Evolutionary conservation across 2,888 invertebrate genomes (phyloP).

Genomic region (Amiota mariae): DNA sequence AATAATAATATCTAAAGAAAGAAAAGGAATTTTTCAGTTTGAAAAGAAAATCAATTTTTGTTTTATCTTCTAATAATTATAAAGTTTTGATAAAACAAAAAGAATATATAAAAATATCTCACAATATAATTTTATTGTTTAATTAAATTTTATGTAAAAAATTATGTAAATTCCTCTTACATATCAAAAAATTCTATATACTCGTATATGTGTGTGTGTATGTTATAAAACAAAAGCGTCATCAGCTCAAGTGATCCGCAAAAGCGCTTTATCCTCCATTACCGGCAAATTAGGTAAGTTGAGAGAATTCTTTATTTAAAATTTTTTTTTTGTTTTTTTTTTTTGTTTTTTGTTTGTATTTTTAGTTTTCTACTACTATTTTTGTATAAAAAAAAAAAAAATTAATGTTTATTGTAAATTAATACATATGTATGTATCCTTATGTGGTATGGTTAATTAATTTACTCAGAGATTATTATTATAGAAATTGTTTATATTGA

Average conservation of each 20-base stretch:
- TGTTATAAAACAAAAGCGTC: conserved; percentile 70
- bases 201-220: conserved; percentile 65
- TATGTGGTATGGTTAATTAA: background rate
- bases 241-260: conserved; percentile 78
- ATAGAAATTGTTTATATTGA: too few species aligned
- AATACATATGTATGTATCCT: background rate
- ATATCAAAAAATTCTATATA: conserved; percentile 59
- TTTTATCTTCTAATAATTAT: too few species aligned
- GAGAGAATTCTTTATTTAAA: conserved; percentile 48
- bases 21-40: background rate
- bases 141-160: conserved; percentile 15
- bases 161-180: conserved; percentile 27
- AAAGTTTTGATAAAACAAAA: conserved; percentile 2
- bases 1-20: background rate
- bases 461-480: background rate
- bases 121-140: conserved; percentile 11
- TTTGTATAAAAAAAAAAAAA: background rate
- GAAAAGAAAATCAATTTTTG: too few species aligned
- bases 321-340: conserved; percentile 31
- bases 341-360: conserved; percentile 47
- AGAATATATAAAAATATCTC: background rate
- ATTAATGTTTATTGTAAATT: background rate
- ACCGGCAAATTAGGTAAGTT: conserved; percentile 93
- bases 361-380: conserved; percentile 30
- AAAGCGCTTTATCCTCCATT: conserved; percentile 92